phyloP scores from a whole-genome alignment of 2,797 vertebrate species.

The Artibeus jamaicensis region DNA sequence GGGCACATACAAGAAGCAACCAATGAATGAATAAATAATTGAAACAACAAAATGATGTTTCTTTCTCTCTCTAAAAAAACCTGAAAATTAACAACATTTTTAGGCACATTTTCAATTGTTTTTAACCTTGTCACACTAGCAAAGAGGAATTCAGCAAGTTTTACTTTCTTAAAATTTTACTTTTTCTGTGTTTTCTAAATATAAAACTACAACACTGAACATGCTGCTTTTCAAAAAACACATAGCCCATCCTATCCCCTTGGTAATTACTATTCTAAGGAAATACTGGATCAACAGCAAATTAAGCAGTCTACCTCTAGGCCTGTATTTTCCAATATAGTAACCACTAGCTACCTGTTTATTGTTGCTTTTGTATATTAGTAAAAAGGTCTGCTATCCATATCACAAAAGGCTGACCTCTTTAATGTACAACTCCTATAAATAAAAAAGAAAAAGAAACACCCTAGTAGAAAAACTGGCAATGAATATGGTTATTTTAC shows the following conservation, averaged over 20 bases:
- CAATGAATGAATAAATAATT: neutral
- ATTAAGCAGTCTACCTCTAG: neutral
- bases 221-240: neutral
- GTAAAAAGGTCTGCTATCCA: neutral
- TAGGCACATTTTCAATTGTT: neutral
- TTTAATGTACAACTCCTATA: neutral
- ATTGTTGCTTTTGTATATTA: neutral
- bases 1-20: neutral
- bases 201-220: neutral
- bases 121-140: neutral
- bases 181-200: neutral
- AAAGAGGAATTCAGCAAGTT: conserved; percentile 2
- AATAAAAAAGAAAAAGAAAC: conserved; percentile 1
- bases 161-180: conserved; percentile 4
- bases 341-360: neutral
- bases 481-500: conserved; percentile 11
- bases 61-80: neutral
- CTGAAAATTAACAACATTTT: neutral
- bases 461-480: neutral
- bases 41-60: neutral
- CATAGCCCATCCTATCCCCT: neutral
- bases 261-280: neutral
- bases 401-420: neutral
- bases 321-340: neutral
- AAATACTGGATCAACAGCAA: neutral